Evolutionary conservation across 2,888 invertebrate species (phyloP), one percentile per base, ranked within the genome.

Genomic region (Heliconius aoede): DNA sequence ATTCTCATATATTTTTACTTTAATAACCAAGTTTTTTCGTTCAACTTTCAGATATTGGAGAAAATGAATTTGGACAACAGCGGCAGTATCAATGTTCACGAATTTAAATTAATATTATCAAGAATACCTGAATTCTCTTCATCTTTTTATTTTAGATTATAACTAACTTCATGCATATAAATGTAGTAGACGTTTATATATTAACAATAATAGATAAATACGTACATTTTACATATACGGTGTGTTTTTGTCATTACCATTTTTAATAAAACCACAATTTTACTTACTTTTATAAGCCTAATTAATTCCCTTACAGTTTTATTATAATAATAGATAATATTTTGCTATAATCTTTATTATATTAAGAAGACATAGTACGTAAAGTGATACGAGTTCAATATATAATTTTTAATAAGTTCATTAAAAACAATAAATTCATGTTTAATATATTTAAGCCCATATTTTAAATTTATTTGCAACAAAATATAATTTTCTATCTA

Each of bases 51-150:
- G 96, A 90, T 96, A 78, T 82, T 96, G 69, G 87, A 95, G 71
- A 96, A 96, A 90, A 95, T 96, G 85, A 95, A 96, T 84, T 87
- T 96, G 60, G 95, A 95, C 83, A 89, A 90, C 76, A 94, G 92
- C 40, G 95, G 95, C 18, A 93, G 93, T 76, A 95, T 96, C 78
- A 95, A 95, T 11, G 84, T 92, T 32, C 89, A 92, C 80, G 96
- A 96, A 88, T 96, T 96, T 84, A 90, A 95, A 80, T 95, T 96
- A 80, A 94, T 95, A 1, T 90, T 96, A 81, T 87, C 95, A 4
- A 95, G 96, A 87, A 94, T 96, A 85, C 95, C 96, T 0, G 96
- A 96, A 83, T 96, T 96, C 85, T 84, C 91, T 18, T 89, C 93
- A 62, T 94, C 95, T 0, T 96, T 96, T 87, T 95, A 95, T 83